phyloP scores from a whole-genome alignment of 2,113 vertebrate species.

The Nycticebus coucang region DNA sequence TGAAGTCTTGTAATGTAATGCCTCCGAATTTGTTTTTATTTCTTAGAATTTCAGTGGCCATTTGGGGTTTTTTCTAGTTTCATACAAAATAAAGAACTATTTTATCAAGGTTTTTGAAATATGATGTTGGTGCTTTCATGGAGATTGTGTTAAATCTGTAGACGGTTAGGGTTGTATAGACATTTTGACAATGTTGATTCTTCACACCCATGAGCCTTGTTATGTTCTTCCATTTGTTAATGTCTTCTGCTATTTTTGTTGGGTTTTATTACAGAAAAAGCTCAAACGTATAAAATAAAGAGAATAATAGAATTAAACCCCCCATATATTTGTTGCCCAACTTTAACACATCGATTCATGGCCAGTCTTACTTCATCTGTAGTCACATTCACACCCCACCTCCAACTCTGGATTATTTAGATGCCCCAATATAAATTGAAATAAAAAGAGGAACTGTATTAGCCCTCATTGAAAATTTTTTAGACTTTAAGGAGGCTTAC shows the following conservation, averaged over 20 bases:
- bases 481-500: background rate
- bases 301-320: background rate
- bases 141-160: no score
- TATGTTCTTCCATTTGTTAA: no score
- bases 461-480: background rate
- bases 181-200: no score
- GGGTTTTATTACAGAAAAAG: constrained; percentile 10
- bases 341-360: background rate
- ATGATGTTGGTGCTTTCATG: no score
- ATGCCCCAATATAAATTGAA: background rate
- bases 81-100: no score
- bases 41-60: no score
- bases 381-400: background rate
- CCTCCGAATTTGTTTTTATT: no score
- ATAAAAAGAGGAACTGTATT: background rate
- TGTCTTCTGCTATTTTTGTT: background rate
- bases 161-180: no score
- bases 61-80: no score
- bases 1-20: no score
- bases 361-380: background rate
- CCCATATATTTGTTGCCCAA: background rate
- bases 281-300: background rate
- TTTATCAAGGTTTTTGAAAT: no score
- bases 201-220: no score
- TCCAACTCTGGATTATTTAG: background rate